Percentiles rank a stretch among this genome's conserved stretches.
Evolutionary conservation across 2,113 vertebrate species (phyloP).

Genomic region (Poeciliopsis occidentalis): DNA sequence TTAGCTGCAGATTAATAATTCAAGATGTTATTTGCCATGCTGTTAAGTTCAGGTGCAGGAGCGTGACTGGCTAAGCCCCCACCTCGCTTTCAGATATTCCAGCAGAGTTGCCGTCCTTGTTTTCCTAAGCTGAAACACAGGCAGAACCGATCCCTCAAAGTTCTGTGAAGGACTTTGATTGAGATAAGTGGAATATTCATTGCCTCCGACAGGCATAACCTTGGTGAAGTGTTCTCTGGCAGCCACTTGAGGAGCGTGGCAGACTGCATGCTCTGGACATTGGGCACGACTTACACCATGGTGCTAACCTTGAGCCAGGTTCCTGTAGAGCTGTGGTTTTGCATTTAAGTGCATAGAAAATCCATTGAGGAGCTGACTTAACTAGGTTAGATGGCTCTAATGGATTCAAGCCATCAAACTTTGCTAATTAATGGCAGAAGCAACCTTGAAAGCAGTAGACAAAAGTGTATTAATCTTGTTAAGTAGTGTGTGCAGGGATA

Average conservation of each 20-base stretch:
- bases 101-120: slow-evolving; percentile 34
- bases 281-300: slow-evolving; percentile 49
- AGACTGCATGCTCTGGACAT: slow-evolving; percentile 50
- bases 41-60: slow-evolving; percentile 51
- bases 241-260: slow-evolving; percentile 57
- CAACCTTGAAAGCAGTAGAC: slow-evolving; percentile 70
- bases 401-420: slow-evolving; percentile 65
- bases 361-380: slow-evolving; percentile 60
- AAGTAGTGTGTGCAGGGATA: slow-evolving; percentile 12
- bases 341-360: slow-evolving; percentile 58
- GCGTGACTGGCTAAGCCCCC: slow-evolving; percentile 13
- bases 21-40: slow-evolving; percentile 67
- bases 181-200: slow-evolving; percentile 56
- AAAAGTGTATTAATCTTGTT: slow-evolving; percentile 43
- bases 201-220: slow-evolving; percentile 62
- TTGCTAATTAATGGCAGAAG: slow-evolving; percentile 69
- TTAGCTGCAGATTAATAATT: slow-evolving; percentile 68
- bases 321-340: slow-evolving; percentile 47
- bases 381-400: slow-evolving; percentile 65
- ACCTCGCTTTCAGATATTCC: slow-evolving; percentile 13
- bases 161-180: slow-evolving; percentile 63
- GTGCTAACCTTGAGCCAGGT: slow-evolving; percentile 65
- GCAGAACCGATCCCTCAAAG: slow-evolving; percentile 41
- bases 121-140: slow-evolving; percentile 36
- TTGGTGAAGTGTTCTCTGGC: slow-evolving; percentile 61